phyloP scores from a whole-genome alignment of 2,113 vertebrate species.

The Nibea albiflora region DNA sequence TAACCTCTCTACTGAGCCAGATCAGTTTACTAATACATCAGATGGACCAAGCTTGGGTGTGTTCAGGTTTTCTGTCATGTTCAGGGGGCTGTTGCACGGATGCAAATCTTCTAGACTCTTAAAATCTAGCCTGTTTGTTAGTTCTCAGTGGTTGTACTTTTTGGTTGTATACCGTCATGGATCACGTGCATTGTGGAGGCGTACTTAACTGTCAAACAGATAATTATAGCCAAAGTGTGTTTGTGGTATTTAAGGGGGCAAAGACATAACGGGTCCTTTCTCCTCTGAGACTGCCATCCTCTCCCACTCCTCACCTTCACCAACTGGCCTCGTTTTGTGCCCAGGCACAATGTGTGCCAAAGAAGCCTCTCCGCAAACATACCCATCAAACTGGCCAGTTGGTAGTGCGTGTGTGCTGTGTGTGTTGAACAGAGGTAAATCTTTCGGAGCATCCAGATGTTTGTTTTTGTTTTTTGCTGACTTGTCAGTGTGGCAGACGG shows the following conservation, averaged over 20 bases:
- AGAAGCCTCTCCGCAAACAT: constrained; percentile 64
- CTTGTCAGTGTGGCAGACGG: constrained; percentile 53
- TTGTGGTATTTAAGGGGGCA: constrained; percentile 37
- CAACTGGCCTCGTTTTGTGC: constrained; percentile 51
- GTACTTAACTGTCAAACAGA: constrained; percentile 37
- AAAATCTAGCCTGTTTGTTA: constrained; percentile 18
- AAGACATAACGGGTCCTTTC: constrained; percentile 46
- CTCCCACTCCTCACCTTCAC: constrained; percentile 34
- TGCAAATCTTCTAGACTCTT: constrained; percentile 30
- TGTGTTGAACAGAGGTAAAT: constrained; percentile 52
- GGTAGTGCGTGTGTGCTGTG: constrained; percentile 17
- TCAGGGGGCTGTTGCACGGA: constrained; percentile 43
- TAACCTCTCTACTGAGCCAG: constrained; percentile 78
- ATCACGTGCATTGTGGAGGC: constrained; percentile 46
- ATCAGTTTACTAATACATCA: constrained; percentile 79
- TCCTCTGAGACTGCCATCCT: constrained; percentile 43
- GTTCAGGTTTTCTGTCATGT: constrained; percentile 34
- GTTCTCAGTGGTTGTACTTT: constrained; percentile 21
- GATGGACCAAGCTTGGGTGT: constrained; percentile 50
- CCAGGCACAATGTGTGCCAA: constrained; percentile 58
- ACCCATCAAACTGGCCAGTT: constrained; percentile 33
- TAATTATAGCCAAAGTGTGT: constrained; percentile 53
- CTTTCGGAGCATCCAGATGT: constrained; percentile 45
- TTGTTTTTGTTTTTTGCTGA: constrained; percentile 56
- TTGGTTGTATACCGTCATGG: constrained; percentile 35